phyloP scores from a whole-genome alignment of 2,888 invertebrate genomes.

The Metopia argyrocephala region DNA sequence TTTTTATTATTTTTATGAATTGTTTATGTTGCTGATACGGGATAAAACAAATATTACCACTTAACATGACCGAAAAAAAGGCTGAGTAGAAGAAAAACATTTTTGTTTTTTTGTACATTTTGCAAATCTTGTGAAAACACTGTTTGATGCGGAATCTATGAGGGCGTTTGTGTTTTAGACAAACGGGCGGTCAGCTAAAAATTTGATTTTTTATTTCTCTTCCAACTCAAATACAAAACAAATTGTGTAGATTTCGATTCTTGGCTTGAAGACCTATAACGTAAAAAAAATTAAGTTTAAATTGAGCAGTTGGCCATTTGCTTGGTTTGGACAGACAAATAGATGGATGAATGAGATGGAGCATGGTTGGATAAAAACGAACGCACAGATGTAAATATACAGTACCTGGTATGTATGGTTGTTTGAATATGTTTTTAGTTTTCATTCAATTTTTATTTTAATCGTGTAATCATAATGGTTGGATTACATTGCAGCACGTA shows the following conservation, averaged over 20 bases:
- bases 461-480: slow-evolving; percentile 65
- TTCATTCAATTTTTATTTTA: slow-evolving; percentile 54
- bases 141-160: slow-evolving; percentile 42
- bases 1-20: slow-evolving; percentile 56
- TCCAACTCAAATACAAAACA: too few species aligned
- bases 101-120: slow-evolving; percentile 44
- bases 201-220: slow-evolving; percentile 11
- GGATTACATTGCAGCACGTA: slow-evolving; percentile 71
- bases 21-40: slow-evolving; percentile 56
- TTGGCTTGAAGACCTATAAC: background rate
- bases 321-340: background rate
- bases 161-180: slow-evolving; percentile 63
- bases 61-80: slow-evolving; percentile 1
- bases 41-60: slow-evolving; percentile 48
- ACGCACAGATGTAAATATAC: background rate
- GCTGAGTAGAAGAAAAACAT: background rate
- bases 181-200: slow-evolving; percentile 58
- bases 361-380: background rate
- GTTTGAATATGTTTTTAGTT: slow-evolving; percentile 30
- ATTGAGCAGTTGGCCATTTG: slow-evolving; percentile 56
- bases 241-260: slow-evolving; percentile 29
- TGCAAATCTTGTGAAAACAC: slow-evolving; percentile 10
- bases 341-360: slow-evolving; percentile 6
- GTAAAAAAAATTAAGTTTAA: slow-evolving; percentile 32
- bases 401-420: background rate